phyloP scores from a whole-genome alignment of 2,113 vertebrate species.

The Pogona vitticeps region DNA sequence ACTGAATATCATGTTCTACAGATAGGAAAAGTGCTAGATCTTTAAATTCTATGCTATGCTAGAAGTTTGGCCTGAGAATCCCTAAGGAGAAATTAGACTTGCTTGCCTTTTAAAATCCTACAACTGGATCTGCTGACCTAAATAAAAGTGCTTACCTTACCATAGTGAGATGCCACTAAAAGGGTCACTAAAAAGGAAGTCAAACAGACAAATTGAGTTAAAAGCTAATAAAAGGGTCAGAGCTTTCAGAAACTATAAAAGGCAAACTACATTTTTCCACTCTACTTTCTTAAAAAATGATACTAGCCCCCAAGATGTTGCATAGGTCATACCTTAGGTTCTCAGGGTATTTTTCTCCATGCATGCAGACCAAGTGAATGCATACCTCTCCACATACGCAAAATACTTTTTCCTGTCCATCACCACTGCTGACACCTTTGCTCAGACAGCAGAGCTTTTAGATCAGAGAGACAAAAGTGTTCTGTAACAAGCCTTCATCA shows the following conservation, averaged over 20 bases:
- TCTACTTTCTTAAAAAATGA: constrained; percentile 1
- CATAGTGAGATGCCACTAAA: constrained; percentile 44
- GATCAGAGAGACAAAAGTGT: neutral
- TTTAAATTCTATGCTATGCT: constrained; percentile 13
- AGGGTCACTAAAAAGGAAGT: constrained; percentile 23
- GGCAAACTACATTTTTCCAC: neutral
- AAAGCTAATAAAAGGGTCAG: constrained; percentile 9
- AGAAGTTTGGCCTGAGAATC: constrained; percentile 35
- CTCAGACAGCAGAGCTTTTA: neutral
- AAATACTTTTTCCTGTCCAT: neutral
- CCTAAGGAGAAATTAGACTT: constrained; percentile 43
- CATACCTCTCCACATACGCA: no score
- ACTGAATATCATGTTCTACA: neutral
- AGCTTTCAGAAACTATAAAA: constrained; percentile 22
- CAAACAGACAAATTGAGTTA: constrained; percentile 5
- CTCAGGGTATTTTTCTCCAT: neutral
- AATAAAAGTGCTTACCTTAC: constrained; percentile 49
- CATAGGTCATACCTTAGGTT: neutral
- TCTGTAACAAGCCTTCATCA: neutral
- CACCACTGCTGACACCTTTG: neutral
- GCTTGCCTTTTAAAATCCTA: constrained; percentile 38
- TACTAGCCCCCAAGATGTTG: neutral
- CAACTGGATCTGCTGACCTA: constrained; percentile 36
- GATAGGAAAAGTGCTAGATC: neutral
- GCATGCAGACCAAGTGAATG: neutral